Percentiles rank a stretch among this genome's conserved stretches.
Evolutionary conservation across 2,888 invertebrate species (phyloP).

Genomic region (Elysia crispata): DNA sequence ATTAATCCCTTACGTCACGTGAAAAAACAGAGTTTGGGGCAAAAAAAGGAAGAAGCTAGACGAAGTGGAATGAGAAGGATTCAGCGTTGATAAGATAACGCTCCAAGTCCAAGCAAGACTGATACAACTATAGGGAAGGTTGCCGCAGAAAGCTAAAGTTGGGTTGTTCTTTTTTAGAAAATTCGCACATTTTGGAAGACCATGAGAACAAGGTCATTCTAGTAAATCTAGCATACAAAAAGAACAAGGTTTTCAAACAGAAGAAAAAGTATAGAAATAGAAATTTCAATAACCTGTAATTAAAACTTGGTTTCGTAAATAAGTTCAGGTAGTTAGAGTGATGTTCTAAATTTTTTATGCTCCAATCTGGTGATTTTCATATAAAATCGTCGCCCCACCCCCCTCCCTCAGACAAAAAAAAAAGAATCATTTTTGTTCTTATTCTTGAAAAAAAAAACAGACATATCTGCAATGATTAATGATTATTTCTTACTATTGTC

Average conservation of each 20-base stretch:
- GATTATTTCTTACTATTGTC: no score
- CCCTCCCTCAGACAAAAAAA: no score
- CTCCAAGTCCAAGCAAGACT: neutral
- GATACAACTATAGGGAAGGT: neutral
- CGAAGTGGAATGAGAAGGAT: neutral
- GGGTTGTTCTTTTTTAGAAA: constrained; percentile 10
- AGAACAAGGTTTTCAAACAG: constrained; percentile 32
- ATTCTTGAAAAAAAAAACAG: no score
- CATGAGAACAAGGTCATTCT: constrained; percentile 9
- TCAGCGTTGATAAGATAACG: neutral
- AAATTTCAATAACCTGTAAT: neutral
- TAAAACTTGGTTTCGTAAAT: neutral
- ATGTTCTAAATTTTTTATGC: neutral
- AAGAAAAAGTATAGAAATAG: constrained; percentile 15
- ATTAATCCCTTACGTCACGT: neutral
- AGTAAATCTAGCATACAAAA: no score
- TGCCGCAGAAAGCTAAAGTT: neutral
- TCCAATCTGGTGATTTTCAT: neutral
- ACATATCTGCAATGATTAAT: no score
- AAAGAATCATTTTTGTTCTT: no score
- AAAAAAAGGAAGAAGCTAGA: neutral
- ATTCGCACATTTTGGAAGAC: neutral
- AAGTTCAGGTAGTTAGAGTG: neutral
- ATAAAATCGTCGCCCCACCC: neutral
- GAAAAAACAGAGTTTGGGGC: neutral